Conservation (phyloP, 2,888 invertebrate species). For the Leptinotarsa rubiginosa region DNA sequence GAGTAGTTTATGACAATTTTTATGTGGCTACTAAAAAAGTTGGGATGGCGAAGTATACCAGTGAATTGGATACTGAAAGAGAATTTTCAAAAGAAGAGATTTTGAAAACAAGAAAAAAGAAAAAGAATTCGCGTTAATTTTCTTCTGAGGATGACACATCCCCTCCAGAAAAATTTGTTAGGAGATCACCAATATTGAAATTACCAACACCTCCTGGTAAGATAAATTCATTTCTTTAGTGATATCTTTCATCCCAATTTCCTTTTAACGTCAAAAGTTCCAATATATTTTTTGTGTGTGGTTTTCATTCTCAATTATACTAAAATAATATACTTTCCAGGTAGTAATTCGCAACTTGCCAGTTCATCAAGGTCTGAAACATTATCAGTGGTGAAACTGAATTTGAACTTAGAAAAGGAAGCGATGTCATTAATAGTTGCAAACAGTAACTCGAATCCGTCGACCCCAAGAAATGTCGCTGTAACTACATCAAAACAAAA, state of each 20-base stretch:
- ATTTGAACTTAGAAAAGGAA: too few species aligned
- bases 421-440: too few species aligned
- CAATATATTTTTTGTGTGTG: too few species aligned
- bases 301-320: too few species aligned
- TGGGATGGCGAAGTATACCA: conserved; percentile 21
- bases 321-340: too few species aligned
- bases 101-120: conserved; percentile 9
- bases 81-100: conserved; percentile 19
- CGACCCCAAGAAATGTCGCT: too few species aligned
- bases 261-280: too few species aligned
- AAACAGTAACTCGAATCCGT: too few species aligned
- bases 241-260: background rate
- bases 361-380: too few species aligned
- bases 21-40: conserved; percentile 21
- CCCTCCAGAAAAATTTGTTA: background rate
- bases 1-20: conserved; percentile 29
- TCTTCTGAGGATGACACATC: conserved; percentile 16
- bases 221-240: conserved; percentile 5
- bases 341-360: too few species aligned
- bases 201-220: conserved; percentile 22
- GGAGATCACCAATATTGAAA: background rate
- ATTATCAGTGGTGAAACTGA: too few species aligned
- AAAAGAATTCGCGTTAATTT: conserved; percentile 15
- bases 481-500: too few species aligned
- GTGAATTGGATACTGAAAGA: conserved; percentile 15